These are phyloP conservation scores for Hyposmocoma kahamanoa DNA, from an alignment of 1,140 invertebrate genomes.

Conservation along the genomic window DNA sequence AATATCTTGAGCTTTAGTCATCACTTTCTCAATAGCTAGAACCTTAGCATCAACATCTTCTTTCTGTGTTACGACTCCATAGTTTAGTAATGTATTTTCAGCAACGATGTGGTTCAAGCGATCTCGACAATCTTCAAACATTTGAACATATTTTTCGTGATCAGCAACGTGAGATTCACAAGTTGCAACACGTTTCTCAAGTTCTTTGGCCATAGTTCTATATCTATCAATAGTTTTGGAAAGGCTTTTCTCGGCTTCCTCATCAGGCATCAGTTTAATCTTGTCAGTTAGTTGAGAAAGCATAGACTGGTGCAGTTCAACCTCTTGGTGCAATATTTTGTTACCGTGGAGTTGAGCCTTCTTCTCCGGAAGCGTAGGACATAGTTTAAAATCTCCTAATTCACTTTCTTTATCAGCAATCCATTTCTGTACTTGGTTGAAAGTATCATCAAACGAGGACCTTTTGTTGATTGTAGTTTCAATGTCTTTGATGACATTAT, in stretches of 20 bases:
- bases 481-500: slow-evolving; percentile 88
- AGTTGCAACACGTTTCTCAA: slow-evolving; percentile 79
- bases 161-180: slow-evolving; percentile 84
- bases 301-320: slow-evolving; percentile 85
- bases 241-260: slow-evolving; percentile 82
- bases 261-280: slow-evolving; percentile 81
- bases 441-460: slow-evolving; percentile 93
- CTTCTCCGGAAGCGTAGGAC: slow-evolving; percentile 87
- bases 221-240: slow-evolving; percentile 81
- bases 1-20: slow-evolving; percentile 82
- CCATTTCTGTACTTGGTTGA: slow-evolving; percentile 87
- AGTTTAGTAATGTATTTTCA: slow-evolving; percentile 78
- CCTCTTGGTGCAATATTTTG: slow-evolving; percentile 86
- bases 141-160: slow-evolving; percentile 88
- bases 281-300: slow-evolving; percentile 86
- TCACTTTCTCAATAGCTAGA: slow-evolving; percentile 82
- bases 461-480: slow-evolving; percentile 90
- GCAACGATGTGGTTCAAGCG: slow-evolving; percentile 81
- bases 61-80: slow-evolving; percentile 82
- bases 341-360: slow-evolving; percentile 87
- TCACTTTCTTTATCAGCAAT: slow-evolving; percentile 83
- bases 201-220: slow-evolving; percentile 78
- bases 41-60: slow-evolving; percentile 85
- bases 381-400: slow-evolving; percentile 78
- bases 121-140: slow-evolving; percentile 83